Percentiles rank a stretch among this genome's conserved stretches.
Evolutionary conservation across 2,888 invertebrate genomes (phyloP).

Genomic region (Colostygia pectinataria): DNA sequence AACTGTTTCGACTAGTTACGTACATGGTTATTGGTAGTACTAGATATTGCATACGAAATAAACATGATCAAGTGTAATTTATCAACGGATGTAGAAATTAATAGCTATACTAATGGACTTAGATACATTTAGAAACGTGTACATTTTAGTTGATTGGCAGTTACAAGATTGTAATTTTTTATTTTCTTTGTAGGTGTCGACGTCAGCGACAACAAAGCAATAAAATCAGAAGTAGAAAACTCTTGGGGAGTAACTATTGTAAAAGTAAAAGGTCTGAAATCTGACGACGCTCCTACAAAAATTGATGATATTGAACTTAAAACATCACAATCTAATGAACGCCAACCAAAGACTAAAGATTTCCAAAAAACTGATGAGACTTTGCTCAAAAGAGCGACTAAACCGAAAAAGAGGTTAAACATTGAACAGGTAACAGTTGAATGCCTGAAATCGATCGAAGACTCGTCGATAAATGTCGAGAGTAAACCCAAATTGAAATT

Average conservation of each 20-base stretch:
- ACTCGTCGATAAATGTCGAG: neutral
- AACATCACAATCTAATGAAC: constrained; percentile 11
- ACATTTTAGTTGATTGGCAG: neutral
- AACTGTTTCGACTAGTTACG: no score
- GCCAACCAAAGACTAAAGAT: constrained; percentile 7
- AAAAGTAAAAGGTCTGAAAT: constrained; percentile 20
- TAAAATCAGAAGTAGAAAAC: constrained; percentile 21
- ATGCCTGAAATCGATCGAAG: neutral
- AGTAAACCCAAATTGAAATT: neutral
- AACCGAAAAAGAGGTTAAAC: constrained; percentile 3
- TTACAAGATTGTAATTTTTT: constrained; percentile 18
- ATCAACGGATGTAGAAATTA: no score
- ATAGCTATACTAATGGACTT: no score
- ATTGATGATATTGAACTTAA: constrained; percentile 6
- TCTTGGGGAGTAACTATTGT: constrained; percentile 24
- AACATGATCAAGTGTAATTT: no score
- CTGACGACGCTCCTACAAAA: constrained; percentile 9
- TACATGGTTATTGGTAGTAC: no score
- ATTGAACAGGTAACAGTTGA: constrained; percentile 9
- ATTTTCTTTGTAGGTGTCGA: constrained; percentile 28
- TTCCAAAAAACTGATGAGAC: neutral
- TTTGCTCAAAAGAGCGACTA: neutral
- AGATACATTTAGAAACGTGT: neutral
- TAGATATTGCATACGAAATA: no score
- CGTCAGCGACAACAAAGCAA: constrained; percentile 24